Evolutionary conservation across 2,888 invertebrate species (phyloP), one percentile per base, ranked within the genome.

Genomic region (Lacanobia wlatinum): DNA sequence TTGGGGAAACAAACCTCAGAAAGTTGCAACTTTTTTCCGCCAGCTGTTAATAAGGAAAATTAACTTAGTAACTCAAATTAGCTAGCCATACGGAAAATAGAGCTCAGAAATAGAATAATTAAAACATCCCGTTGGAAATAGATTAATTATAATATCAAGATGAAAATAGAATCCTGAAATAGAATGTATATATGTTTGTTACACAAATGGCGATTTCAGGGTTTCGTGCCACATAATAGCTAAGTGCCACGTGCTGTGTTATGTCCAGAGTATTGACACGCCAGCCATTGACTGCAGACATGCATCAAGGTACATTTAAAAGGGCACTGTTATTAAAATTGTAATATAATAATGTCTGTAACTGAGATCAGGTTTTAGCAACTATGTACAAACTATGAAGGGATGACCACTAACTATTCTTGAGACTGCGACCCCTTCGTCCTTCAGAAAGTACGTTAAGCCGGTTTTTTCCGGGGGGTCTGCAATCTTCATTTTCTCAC

Each of bases 391-490:
- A 10, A 46, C n/a, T 58, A 48, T 12, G 21, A 52, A 66, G 50
- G 63, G 69, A 52, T 56, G 52, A 23, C 12, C 18, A 40, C 48
- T 58, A 34, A 18, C 14, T 14, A 3, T 59, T 21, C 21, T 21
- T n/a, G 14, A 21, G n/a, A 16, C 16, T n/a, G 43, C 48, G 46
- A 38, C 70, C 71, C 78, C 61, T 61, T 52, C 60, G 65, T 38
- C 71, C 78, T 82, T 78, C 53, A 56, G 5, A 65, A 43, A 55
- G 43, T 70, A 77, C 78, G 78, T 78, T 78, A 65, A 62, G 46
- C 64, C 82, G 71, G 78, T 70, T 78, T n/a, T 38, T 34, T 21
- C 23, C 21, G 53, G n/a, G 52, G 46, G 59, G 46, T 46, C 38
- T 21, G 2, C 28, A 28, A 48, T 48, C 12, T 50, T 18, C 1